Evolutionary conservation across 2,113 vertebrate species (phyloP).

Genomic region (Dromaius novaehollandiae): DNA sequence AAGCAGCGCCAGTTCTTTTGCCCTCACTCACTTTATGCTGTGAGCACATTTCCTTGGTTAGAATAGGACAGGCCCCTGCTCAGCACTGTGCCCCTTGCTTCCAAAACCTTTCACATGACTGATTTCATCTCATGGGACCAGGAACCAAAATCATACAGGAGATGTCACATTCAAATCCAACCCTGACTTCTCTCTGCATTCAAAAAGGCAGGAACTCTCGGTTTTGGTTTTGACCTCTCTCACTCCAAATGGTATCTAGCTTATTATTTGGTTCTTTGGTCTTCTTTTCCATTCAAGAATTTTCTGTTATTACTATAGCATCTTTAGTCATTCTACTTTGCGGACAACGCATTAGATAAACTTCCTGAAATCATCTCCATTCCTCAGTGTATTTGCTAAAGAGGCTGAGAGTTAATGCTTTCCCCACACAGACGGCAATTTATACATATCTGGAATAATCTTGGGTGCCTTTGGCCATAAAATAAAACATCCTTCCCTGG

Average conservation of each 20-base stretch:
- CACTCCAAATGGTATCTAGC: background rate
- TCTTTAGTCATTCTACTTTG: background rate
- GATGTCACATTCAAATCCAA: background rate
- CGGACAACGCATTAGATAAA: background rate
- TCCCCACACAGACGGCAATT: background rate
- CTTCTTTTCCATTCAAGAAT: background rate
- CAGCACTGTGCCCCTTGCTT: background rate
- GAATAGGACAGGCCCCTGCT: background rate
- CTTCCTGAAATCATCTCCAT: background rate
- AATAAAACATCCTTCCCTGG: background rate
- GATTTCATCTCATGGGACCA: background rate
- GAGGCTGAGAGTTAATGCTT: background rate
- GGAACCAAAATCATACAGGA: background rate
- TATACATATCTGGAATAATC: background rate
- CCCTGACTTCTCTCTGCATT: background rate
- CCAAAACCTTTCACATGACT: background rate
- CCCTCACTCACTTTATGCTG: background rate
- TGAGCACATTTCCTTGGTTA: background rate
- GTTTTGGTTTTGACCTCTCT: background rate
- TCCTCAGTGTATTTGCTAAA: background rate
- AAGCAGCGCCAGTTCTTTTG: background rate
- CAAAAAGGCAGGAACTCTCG: background rate
- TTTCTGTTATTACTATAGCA: background rate
- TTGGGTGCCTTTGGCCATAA: background rate
- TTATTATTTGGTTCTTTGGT: background rate